A percentile compares a stretch with the other conserved stretches of the same genome.
Evolutionary conservation across 2,113 vertebrate species (phyloP).

Genomic region (Hystrix brachyura): DNA sequence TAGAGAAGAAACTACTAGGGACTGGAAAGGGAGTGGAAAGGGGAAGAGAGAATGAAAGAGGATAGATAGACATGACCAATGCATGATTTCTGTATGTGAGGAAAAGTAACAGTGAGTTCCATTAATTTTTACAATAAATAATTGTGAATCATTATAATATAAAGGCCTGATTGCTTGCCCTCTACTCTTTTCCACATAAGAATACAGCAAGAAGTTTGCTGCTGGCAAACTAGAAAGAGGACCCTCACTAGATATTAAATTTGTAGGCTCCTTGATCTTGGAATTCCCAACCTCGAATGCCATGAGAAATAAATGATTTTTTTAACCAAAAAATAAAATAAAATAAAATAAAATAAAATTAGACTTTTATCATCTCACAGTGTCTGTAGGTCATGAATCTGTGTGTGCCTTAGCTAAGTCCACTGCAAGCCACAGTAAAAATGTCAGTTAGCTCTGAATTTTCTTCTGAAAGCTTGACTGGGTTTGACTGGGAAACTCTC

Average conservation of each 20-base stretch:
- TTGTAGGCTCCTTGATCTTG: neutral
- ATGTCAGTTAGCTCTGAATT: neutral
- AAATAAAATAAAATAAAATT: neutral
- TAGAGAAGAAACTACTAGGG: neutral
- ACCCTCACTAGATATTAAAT: neutral
- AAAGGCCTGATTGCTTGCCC: neutral
- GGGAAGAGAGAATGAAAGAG: neutral
- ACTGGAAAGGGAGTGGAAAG: neutral
- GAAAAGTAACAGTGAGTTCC: too few relatives aligned
- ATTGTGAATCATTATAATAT: neutral
- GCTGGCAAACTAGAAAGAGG: neutral
- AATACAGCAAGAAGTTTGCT: neutral
- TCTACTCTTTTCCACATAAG: neutral
- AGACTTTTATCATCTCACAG: neutral
- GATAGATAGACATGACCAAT: neutral
- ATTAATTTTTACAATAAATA: neutral
- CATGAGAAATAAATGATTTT: neutral
- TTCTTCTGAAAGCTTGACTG: neutral
- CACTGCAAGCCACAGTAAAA: neutral
- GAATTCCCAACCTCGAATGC: too few relatives aligned
- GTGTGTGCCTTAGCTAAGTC: neutral
- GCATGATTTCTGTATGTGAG: neutral
- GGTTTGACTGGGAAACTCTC: neutral
- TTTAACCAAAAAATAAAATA: neutral
- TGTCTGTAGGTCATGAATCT: neutral